Evolutionary conservation across 1,140 invertebrate genomes (phyloP).

Genomic region (Hestina assimilis): DNA sequence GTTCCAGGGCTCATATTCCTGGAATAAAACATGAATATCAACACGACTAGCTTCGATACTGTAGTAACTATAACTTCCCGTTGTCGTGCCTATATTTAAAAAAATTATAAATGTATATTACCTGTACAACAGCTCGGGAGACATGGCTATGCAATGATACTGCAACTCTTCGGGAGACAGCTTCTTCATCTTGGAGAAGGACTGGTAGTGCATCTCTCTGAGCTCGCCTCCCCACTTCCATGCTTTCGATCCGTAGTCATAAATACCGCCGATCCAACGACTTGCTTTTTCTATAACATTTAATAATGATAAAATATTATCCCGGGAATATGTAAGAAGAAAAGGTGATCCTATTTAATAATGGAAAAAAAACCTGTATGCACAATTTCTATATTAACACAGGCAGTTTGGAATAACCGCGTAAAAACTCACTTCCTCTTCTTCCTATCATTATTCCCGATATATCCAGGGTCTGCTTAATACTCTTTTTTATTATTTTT

Average conservation of each 20-base stretch:
- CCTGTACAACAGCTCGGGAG: conserved; percentile 80
- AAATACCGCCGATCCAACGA: conserved; percentile 87
- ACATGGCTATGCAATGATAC: conserved; percentile 85
- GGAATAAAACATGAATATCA: too few species aligned
- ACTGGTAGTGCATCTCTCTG: conserved; percentile 81
- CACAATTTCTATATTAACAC: too few species aligned
- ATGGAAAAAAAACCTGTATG: too few species aligned
- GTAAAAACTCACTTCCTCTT: too few species aligned
- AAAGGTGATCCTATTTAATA: neutral
- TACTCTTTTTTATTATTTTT: too few species aligned
- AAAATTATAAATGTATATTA: conserved; percentile 35
- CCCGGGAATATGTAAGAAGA: neutral
- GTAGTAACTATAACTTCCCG: too few species aligned
- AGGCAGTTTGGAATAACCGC: too few species aligned
- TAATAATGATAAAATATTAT: neutral
- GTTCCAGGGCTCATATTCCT: too few species aligned
- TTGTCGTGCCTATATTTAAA: too few species aligned
- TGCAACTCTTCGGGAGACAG: conserved; percentile 71
- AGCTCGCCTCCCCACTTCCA: conserved; percentile 87
- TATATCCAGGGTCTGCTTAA: too few species aligned
- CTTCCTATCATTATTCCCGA: too few species aligned
- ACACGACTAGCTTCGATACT: too few species aligned
- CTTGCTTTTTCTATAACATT: conserved; percentile 80
- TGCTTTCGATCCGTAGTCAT: conserved; percentile 81
- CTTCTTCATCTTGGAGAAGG: conserved; percentile 79